phyloP scores from a whole-genome alignment of 2,888 invertebrate genomes.

The Polia nebulosa region DNA sequence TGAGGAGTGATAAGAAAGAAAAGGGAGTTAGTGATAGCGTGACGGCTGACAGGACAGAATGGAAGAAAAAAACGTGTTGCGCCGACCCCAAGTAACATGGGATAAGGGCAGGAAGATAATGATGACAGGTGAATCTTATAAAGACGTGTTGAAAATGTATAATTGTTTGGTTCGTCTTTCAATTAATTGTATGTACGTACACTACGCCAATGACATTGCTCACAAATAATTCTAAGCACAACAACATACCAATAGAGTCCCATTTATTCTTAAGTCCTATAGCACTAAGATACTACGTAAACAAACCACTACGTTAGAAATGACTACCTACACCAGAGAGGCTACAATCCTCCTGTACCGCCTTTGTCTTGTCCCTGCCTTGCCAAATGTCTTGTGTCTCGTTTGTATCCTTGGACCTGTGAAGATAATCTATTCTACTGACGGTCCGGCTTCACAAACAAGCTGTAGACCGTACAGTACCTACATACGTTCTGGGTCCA shows the following conservation, averaged over 20 bases:
- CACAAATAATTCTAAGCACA: neutral
- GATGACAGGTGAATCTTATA: no score
- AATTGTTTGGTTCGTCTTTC: no score
- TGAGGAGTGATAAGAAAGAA: no score
- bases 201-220: no score
- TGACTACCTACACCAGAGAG: no score
- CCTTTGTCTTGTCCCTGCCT: constrained; percentile 30
- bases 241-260: neutral
- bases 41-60: no score
- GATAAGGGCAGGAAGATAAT: no score
- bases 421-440: constrained; percentile 30
- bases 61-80: no score
- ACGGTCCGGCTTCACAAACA: constrained; percentile 42
- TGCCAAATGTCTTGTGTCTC: constrained; percentile 43
- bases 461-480: neutral
- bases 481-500: constrained; percentile 2
- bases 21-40: no score
- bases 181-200: no score
- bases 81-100: no score
- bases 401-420: constrained; percentile 28
- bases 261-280: neutral
- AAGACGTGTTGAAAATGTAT: no score
- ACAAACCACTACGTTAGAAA: constrained; percentile 1
- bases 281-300: neutral
- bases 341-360: neutral